A percentile compares a stretch with the other conserved stretches of the same genome.
These are phyloP conservation scores for Melanargia galathea DNA, from an alignment of 2,888 invertebrate species.

Conservation along the genomic window DNA sequence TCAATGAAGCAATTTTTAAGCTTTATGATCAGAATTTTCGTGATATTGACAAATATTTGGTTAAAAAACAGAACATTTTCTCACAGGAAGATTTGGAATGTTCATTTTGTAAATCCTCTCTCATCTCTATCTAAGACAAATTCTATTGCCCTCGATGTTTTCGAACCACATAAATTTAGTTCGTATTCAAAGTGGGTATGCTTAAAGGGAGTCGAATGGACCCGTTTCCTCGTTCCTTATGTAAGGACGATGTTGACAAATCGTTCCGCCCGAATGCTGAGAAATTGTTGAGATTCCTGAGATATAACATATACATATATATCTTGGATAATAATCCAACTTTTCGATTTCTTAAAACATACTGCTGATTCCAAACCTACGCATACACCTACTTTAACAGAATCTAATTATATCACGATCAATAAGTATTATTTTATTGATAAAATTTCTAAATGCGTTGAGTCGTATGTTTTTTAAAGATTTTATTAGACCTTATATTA, in stretches of 20 bases:
- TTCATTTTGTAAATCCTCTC: slow-evolving; percentile 1
- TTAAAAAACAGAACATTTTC: too few relatives aligned
- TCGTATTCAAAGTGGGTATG: slow-evolving; percentile 17
- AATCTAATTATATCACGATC: too few relatives aligned
- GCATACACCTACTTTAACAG: neutral
- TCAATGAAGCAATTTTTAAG: too few relatives aligned
- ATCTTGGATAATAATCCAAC: neutral
- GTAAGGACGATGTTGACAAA: slow-evolving; percentile 38
- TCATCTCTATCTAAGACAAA: slow-evolving; percentile 12
- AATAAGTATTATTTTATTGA: too few relatives aligned
- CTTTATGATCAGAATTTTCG: too few relatives aligned
- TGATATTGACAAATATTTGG: too few relatives aligned
- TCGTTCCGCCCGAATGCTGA: slow-evolving; percentile 30
- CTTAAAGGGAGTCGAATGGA: slow-evolving; percentile 21
- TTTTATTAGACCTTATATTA: too few relatives aligned
- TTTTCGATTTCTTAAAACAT: neutral
- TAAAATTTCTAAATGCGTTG: too few relatives aligned
- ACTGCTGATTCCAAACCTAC: neutral
- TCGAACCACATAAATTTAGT: slow-evolving; percentile 17
- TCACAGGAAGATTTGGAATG: neutral
- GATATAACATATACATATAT: slow-evolving; percentile 28
- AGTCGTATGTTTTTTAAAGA: too few relatives aligned
- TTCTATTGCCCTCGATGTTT: slow-evolving; percentile 14
- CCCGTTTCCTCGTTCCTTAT: slow-evolving; percentile 29
- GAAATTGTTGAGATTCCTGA: slow-evolving; percentile 33